Conservation (phyloP, 2,113 vertebrate species). For the Psettodes erumei region DNA sequence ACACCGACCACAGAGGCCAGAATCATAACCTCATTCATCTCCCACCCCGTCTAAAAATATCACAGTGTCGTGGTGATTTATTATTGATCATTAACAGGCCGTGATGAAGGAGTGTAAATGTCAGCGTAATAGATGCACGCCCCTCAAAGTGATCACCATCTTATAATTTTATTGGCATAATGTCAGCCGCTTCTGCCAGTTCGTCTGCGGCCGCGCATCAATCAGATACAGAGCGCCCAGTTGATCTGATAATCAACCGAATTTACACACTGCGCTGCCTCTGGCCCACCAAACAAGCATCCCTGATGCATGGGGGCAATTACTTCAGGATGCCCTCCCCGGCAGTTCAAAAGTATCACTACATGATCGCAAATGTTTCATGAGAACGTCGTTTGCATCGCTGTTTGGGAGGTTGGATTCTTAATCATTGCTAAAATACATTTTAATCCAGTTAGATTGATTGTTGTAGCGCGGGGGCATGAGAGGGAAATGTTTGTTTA, state of each 20-base stretch:
- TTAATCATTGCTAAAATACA: not conserved
- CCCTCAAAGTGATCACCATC: constrained; percentile 47
- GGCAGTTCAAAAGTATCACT: not conserved
- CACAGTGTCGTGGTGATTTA: constrained; percentile 58
- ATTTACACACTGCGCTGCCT: constrained; percentile 6
- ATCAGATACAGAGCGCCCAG: constrained; percentile 40
- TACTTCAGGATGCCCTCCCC: not conserved
- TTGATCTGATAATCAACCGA: constrained; percentile 41
- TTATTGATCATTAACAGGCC: constrained; percentile 62
- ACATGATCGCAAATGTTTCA: not conserved
- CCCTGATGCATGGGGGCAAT: constrained; percentile 26
- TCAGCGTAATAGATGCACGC: constrained; percentile 56
- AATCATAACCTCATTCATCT: constrained; percentile 75
- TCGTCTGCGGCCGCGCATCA: constrained; percentile 42
- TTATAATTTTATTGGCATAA: constrained; percentile 49
- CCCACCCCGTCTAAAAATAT: constrained; percentile 72
- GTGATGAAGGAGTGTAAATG: constrained; percentile 50
- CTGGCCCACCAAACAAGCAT: not conserved
- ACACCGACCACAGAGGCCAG: constrained; percentile 66
- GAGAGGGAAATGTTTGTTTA: not conserved
- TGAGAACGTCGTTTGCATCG: not conserved
- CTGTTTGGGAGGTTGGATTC: not conserved
- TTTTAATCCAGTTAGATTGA: not conserved
- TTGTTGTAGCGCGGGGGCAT: not conserved
- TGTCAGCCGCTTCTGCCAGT: constrained; percentile 46